Conservation (phyloP, 2,113 vertebrate genomes). For the Esox niger region DNA sequence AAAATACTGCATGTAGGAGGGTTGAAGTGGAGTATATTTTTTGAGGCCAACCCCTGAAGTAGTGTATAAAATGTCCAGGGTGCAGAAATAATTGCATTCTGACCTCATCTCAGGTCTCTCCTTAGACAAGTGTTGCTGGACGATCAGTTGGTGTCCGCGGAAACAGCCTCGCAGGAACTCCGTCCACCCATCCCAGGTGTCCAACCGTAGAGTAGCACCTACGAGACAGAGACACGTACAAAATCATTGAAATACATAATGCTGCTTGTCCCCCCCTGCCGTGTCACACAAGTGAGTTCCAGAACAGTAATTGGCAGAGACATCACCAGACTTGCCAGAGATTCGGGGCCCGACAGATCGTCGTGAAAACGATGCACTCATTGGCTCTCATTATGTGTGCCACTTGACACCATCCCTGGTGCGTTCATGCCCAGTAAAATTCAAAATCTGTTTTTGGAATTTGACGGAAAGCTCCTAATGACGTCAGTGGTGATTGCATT, state of each 20-base stretch:
- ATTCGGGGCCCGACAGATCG: too few species aligned
- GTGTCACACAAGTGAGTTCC: not conserved
- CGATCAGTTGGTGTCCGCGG: constrained; percentile 59
- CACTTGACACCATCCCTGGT: too few species aligned
- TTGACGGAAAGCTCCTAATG: too few species aligned
- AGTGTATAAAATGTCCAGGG: too few species aligned
- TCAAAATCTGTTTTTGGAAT: too few species aligned
- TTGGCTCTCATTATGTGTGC: too few species aligned
- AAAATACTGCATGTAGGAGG: too few species aligned
- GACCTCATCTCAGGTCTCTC: constrained; percentile 65
- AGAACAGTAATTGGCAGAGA: not conserved
- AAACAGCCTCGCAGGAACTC: constrained; percentile 70
- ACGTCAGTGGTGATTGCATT: too few species aligned
- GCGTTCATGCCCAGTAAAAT: too few species aligned
- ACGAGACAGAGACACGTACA: constrained; percentile 5
- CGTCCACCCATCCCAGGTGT: constrained; percentile 76
- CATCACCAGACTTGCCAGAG: too few species aligned
- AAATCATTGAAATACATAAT: not conserved
- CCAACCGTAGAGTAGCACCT: constrained; percentile 67
- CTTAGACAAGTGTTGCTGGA: constrained; percentile 66
- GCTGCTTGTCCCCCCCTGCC: not conserved
- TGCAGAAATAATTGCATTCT: not conserved
- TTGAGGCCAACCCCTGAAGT: not conserved
- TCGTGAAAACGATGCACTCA: too few species aligned
- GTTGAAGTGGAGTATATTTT: too few species aligned